phyloP scores from a whole-genome alignment of 2,888 invertebrate genomes.

The Phorcus lineatus region DNA sequence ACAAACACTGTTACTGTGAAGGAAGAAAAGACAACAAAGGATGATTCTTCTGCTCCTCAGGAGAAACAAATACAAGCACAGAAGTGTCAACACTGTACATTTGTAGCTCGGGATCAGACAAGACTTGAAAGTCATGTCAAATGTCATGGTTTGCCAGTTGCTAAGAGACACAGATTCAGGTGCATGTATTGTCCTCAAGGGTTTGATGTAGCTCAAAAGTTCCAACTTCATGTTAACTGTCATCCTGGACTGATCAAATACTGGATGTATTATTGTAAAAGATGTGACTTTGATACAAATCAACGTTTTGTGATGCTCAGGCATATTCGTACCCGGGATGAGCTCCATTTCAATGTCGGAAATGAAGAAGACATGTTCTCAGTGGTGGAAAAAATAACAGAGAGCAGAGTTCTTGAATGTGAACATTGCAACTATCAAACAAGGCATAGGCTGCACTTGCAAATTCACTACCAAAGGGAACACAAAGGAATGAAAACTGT shows the following conservation, averaged over 20 bases:
- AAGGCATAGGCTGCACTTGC: conserved; percentile 45
- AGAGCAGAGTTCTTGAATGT: conserved; percentile 44
- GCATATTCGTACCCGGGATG: conserved; percentile 40
- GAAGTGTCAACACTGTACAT: conserved; percentile 43
- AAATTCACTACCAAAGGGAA: conserved; percentile 42
- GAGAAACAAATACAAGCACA: conserved; percentile 8
- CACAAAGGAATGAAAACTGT: conserved; percentile 29
- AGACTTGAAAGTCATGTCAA: conserved; percentile 42
- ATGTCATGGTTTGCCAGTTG: conserved; percentile 43
- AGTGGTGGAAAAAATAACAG: conserved; percentile 38
- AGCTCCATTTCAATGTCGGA: conserved; percentile 18
- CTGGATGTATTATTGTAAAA: conserved; percentile 42
- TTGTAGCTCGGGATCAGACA: conserved; percentile 43
- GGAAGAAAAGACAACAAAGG: not conserved
- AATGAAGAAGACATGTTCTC: conserved; percentile 38
- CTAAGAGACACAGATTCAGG: conserved; percentile 44
- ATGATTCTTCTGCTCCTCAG: not conserved
- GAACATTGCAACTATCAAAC: conserved; percentile 47
- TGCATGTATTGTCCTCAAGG: conserved; percentile 51
- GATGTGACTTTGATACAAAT: conserved; percentile 47
- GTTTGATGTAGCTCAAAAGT: conserved; percentile 44
- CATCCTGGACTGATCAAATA: conserved; percentile 49
- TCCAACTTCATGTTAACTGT: conserved; percentile 44
- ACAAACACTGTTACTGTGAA: not conserved
- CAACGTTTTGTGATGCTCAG: conserved; percentile 43